Conservation (phyloP, 2,888 invertebrate species). For the Apomyelois bistriatella region DNA sequence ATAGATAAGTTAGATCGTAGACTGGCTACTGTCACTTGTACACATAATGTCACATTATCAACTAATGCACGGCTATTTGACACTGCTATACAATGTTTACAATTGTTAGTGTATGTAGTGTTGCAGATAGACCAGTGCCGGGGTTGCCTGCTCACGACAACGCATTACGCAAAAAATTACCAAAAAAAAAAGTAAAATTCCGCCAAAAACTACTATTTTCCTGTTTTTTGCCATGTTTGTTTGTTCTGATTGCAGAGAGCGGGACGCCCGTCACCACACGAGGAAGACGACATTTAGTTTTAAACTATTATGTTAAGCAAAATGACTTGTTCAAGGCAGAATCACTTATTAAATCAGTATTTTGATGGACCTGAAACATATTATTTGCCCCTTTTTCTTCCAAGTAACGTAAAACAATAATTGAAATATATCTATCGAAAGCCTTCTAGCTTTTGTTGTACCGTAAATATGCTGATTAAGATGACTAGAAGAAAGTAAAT, state of each 20-base stretch:
- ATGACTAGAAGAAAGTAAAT: too few relatives aligned
- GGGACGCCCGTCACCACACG: conserved; percentile 40
- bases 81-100: conserved; percentile 29
- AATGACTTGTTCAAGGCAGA: conserved; percentile 17
- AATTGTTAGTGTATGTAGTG: conserved; percentile 69
- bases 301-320: conserved; percentile 43
- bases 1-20: not conserved
- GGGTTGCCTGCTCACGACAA: conserved; percentile 55
- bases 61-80: conserved; percentile 14
- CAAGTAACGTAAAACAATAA: too few relatives aligned
- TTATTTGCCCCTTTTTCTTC: not conserved
- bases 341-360: conserved; percentile 9
- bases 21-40: not conserved
- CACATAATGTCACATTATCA: conserved; percentile 10
- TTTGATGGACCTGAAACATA: conserved; percentile 9
- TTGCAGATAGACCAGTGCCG: conserved; percentile 71
- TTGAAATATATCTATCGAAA: too few relatives aligned
- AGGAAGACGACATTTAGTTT: conserved; percentile 56
- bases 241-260: conserved; percentile 72
- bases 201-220: conserved; percentile 27
- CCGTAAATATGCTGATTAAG: too few relatives aligned
- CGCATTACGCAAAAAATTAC: conserved; percentile 29
- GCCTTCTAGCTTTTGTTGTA: too few relatives aligned
- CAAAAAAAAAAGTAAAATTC: conserved; percentile 16
- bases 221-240: conserved; percentile 70